phyloP scores from a whole-genome alignment of 2,113 vertebrate genomes.

The Cryptotis parvus region DNA sequence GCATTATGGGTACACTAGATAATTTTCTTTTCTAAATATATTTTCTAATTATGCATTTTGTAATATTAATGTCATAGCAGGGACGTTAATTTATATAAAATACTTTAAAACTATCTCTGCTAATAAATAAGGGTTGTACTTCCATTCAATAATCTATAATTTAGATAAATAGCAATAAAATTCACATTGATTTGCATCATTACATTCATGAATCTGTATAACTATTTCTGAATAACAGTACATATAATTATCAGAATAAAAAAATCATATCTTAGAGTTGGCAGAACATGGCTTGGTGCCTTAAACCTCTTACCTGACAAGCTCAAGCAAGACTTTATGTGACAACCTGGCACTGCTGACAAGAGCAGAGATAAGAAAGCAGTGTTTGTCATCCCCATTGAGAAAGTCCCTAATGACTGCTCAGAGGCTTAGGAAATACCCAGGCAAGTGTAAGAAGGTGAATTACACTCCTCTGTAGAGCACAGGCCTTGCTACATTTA shows the following conservation, averaged over 20 bases:
- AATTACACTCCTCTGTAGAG: no score
- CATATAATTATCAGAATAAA: conserved; percentile 15
- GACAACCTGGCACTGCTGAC: no score
- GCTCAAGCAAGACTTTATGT: no score
- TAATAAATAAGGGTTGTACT: background rate
- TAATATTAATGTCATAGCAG: background rate
- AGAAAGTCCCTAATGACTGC: no score
- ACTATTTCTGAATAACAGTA: conserved; percentile 6
- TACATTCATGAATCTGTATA: background rate
- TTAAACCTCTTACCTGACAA: no score
- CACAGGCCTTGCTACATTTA: no score
- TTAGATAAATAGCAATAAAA: background rate
- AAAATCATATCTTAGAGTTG: background rate
- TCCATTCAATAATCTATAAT: background rate
- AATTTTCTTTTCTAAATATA: background rate
- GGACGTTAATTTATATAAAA: background rate
- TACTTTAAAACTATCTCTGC: background rate
- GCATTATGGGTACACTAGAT: background rate
- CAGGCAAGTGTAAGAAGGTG: no score
- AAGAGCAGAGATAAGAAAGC: no score
- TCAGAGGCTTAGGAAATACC: no score
- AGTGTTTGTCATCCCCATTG: no score
- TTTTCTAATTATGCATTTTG: fast-evolving
- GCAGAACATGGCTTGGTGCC: no score
- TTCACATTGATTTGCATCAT: conserved; percentile 1